Evolutionary conservation across 2,888 invertebrate species (phyloP).

Genomic region (Graphium colonna): DNA sequence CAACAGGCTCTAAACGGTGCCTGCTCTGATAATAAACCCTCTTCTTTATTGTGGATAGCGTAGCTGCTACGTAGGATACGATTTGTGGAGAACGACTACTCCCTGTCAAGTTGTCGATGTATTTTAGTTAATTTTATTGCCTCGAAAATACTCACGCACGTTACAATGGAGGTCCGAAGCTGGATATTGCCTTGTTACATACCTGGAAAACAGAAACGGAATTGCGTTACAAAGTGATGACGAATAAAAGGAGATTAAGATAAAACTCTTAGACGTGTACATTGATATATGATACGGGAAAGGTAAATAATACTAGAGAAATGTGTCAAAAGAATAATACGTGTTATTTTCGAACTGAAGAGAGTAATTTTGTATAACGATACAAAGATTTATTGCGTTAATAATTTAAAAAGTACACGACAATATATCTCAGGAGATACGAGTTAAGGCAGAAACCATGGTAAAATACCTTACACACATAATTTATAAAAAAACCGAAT

Average conservation of each 20-base stretch:
- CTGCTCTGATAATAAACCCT: constrained; percentile 1
- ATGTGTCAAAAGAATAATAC: no score
- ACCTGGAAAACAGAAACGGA: constrained; percentile 14
- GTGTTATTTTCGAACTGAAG: no score
- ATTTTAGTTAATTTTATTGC: constrained; percentile 17
- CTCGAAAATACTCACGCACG: constrained; percentile 4
- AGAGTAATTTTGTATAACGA: no score
- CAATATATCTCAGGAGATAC: no score
- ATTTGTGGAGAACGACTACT: constrained; percentile 6
- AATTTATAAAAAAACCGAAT: no score
- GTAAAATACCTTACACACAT: no score
- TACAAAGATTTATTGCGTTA: no score
- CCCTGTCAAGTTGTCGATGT: constrained; percentile 9
- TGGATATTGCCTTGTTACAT: constrained; percentile 4
- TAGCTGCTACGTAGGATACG: not conserved
- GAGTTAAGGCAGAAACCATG: no score
- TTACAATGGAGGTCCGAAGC: not conserved
- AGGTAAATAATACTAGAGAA: no score
- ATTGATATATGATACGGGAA: not conserved
- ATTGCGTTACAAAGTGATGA: constrained; percentile 1
- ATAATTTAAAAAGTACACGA: no score
- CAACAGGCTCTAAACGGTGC: constrained; percentile 3
- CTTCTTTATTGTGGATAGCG: not conserved
- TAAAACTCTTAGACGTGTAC: not conserved
- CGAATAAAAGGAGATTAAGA: not conserved